Evolutionary conservation across 2,797 vertebrate species (phyloP).

Genomic region (Onychomys torridus): DNA sequence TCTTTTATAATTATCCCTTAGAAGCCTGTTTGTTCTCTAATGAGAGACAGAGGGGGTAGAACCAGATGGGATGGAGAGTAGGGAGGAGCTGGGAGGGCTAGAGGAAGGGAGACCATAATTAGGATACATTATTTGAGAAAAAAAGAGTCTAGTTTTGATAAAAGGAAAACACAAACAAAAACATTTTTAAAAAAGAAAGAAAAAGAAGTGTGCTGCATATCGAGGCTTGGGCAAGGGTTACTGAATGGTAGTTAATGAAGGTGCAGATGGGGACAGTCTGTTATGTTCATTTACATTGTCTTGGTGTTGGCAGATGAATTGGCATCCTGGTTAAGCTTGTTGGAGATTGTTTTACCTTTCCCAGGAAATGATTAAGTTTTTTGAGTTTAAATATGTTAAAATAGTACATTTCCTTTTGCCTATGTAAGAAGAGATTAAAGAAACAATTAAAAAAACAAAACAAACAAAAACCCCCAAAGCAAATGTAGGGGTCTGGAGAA

Average conservation of each 20-base stretch:
- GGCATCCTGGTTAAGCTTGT: neutral
- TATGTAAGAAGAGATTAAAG: neutral
- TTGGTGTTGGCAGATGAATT: neutral
- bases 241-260: too few relatives aligned
- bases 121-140: neutral
- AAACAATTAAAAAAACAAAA: neutral
- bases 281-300: neutral
- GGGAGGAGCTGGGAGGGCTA: neutral
- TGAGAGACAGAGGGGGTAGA: neutral
- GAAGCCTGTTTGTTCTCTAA: neutral
- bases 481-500: neutral
- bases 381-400: neutral
- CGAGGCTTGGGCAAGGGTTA: neutral
- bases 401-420: neutral
- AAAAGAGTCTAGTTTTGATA: too few relatives aligned
- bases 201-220: neutral
- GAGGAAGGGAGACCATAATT: neutral
- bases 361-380: neutral
- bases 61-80: neutral
- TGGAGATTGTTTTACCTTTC: neutral
- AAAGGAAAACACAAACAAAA: neutral
- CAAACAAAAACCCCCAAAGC: too few relatives aligned
- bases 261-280: neutral
- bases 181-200: neutral
- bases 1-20: neutral